These are phyloP conservation scores for Apamea anceps DNA, from an alignment of 2,888 invertebrate species.

Conservation along the genomic window DNA sequence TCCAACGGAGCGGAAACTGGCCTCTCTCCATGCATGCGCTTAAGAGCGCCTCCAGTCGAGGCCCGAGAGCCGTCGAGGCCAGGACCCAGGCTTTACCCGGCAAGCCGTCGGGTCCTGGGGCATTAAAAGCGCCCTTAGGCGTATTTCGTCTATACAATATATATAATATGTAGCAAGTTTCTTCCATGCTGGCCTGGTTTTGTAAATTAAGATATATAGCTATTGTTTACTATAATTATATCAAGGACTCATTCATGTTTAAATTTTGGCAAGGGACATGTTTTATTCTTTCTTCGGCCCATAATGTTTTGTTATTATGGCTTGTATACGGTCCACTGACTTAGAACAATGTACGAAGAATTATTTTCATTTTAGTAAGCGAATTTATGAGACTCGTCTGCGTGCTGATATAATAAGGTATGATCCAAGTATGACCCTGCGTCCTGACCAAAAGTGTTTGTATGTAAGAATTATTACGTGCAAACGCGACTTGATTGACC, in stretches of 20 bases:
- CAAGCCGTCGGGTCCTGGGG: too few relatives aligned
- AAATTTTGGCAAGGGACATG: conserved; percentile 23
- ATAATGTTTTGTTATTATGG: conserved; percentile 12
- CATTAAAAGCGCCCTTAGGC: neutral
- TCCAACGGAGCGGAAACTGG: too few relatives aligned
- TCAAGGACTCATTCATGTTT: conserved; percentile 44
- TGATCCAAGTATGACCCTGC: too few relatives aligned
- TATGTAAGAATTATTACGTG: neutral
- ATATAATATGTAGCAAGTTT: conserved; percentile 7
- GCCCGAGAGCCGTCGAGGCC: too few relatives aligned
- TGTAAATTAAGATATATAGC: conserved; percentile 19
- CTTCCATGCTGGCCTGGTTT: conserved; percentile 21
- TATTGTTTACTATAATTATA: conserved; percentile 17
- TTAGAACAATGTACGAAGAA: neutral
- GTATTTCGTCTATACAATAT: conserved; percentile 33
- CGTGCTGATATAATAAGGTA: neutral
- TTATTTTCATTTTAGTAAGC: neutral
- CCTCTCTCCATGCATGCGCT: too few relatives aligned
- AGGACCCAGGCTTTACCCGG: too few relatives aligned
- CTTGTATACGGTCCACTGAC: conserved; percentile 4
- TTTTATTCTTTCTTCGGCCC: conserved; percentile 8
- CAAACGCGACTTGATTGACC: too few relatives aligned
- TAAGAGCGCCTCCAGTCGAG: too few relatives aligned
- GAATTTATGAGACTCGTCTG: neutral
- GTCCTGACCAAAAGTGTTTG: neutral